phyloP scores from a whole-genome alignment of 2,113 vertebrate species.

The Tinamus guttatus region DNA sequence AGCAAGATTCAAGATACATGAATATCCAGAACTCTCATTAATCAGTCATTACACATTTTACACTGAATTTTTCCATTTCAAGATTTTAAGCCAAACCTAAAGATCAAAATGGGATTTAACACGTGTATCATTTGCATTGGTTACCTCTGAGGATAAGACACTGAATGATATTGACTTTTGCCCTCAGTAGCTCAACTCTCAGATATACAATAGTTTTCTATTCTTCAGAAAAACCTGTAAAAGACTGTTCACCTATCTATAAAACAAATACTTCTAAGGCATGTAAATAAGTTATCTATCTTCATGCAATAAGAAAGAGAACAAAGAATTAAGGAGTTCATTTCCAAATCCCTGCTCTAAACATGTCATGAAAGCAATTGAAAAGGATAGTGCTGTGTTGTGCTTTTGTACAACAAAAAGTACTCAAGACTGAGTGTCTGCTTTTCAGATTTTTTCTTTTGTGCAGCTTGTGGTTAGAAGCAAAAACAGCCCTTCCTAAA shows the following conservation, averaged over 20 bases:
- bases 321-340: neutral
- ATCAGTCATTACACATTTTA: neutral
- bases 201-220: neutral
- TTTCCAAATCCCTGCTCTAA: neutral
- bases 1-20: neutral
- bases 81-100: neutral
- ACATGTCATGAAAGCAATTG: neutral
- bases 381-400: neutral
- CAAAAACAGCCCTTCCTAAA: neutral
- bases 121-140: neutral
- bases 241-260: no score
- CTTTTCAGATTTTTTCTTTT: neutral
- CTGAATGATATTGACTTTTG: rapidly evolving
- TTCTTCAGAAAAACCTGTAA: neutral
- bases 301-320: neutral
- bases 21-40: neutral
- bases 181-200: neutral
- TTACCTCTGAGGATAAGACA: neutral
- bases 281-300: neutral
- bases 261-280: neutral
- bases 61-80: neutral
- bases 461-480: neutral
- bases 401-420: neutral
- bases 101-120: neutral
- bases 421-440: neutral